These are phyloP conservation scores for Melanchra persicariae DNA, from an alignment of 2,888 invertebrate genomes.

Conservation along the genomic window DNA sequence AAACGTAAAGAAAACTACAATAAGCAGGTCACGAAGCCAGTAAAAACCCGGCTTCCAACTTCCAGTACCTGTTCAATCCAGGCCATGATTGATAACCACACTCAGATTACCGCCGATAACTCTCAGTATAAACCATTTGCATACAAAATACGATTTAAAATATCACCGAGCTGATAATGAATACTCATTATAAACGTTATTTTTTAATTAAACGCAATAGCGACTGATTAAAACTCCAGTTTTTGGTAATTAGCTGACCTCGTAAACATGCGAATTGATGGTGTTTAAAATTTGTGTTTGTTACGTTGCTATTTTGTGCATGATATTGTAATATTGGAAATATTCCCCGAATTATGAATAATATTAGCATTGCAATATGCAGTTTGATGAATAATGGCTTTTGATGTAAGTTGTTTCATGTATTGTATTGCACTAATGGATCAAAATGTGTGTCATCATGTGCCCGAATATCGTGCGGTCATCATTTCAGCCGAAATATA, in stretches of 20 bases:
- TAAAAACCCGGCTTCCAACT: conserved; percentile 6
- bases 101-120: conserved; percentile 53
- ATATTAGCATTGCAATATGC: conserved; percentile 32
- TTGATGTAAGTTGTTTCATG: conserved; percentile 6
- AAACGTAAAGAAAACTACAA: background rate
- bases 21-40: conserved; percentile 23
- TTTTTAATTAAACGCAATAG: conserved; percentile 42
- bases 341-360: conserved; percentile 16
- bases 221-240: conserved; percentile 41
- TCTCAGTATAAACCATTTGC: background rate
- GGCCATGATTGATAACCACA: conserved; percentile 51
- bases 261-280: conserved; percentile 31
- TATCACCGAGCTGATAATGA: conserved; percentile 37
- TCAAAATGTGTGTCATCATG: conserved; percentile 2
- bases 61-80: conserved; percentile 16
- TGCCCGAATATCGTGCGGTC: background rate
- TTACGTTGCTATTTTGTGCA: conserved; percentile 8
- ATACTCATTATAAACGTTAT: conserved; percentile 16
- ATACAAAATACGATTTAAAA: conserved; percentile 36
- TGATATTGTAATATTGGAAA: conserved; percentile 18
- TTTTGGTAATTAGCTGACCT: conserved; percentile 52
- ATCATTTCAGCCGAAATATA: background rate
- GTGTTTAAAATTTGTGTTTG: conserved; percentile 25
- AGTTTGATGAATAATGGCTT: conserved; percentile 27
- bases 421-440: background rate